These are phyloP conservation scores for Apamea epomidion DNA, from an alignment of 2,888 invertebrate species.

Conservation along the genomic window DNA sequence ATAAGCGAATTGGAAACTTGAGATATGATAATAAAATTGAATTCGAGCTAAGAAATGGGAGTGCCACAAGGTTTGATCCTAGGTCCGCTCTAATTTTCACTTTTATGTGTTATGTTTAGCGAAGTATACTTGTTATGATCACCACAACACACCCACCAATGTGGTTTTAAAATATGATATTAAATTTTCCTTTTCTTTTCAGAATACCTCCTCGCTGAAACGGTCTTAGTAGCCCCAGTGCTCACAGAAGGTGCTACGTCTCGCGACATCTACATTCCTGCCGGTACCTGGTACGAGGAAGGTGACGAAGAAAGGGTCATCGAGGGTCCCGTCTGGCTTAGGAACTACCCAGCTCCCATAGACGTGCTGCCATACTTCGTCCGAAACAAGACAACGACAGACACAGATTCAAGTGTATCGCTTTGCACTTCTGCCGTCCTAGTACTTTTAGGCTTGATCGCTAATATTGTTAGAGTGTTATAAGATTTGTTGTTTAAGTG, in stretches of 20 bases:
- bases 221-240: conserved; percentile 95
- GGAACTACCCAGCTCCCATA: conserved; percentile 92
- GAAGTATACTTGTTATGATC: no score
- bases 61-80: conserved; percentile 5
- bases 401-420: conserved; percentile 60
- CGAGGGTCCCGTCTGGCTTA: conserved; percentile 91
- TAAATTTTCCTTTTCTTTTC: conserved; percentile 63
- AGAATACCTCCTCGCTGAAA: conserved; percentile 95
- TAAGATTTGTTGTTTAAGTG: conserved; percentile 28
- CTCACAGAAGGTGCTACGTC: conserved; percentile 90
- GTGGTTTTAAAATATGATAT: neutral
- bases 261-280: conserved; percentile 94
- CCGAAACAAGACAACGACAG: conserved; percentile 56
- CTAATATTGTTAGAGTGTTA: conserved; percentile 56
- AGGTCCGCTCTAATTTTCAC: neutral
- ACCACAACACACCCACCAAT: neutral
- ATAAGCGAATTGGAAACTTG: neutral
- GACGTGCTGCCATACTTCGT: conserved; percentile 93
- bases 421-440: conserved; percentile 67
- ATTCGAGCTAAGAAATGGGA: neutral
- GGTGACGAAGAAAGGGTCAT: conserved; percentile 83
- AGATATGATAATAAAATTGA: neutral
- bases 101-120: neutral
- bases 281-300: conserved; percentile 93
- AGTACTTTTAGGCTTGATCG: conserved; percentile 71